Percentiles rank a stretch among this genome's conserved stretches.
phyloP scores from a whole-genome alignment of 2,797 vertebrate species.

The Brachyrhaphis roseni region DNA sequence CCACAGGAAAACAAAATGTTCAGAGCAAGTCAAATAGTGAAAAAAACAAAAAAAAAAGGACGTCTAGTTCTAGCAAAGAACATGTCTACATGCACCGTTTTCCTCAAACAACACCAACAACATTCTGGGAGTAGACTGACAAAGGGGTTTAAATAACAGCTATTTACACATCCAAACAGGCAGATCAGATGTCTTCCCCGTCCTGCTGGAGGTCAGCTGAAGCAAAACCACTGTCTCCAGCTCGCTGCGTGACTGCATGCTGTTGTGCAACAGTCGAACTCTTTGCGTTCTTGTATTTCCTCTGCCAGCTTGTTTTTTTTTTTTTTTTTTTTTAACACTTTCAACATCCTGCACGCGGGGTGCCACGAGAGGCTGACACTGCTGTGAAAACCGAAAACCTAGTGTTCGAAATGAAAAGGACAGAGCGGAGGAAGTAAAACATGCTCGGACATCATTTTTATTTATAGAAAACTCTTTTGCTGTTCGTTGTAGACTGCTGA shows the following conservation, averaged over 20 bases:
- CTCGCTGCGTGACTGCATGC: constrained; percentile 43
- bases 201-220: constrained; percentile 48
- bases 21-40: constrained; percentile 32
- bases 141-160: background rate
- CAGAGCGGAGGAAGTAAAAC: constrained; percentile 64
- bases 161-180: background rate
- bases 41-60: constrained; percentile 16
- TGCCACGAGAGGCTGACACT: constrained; percentile 61
- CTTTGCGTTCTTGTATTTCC: constrained; percentile 60
- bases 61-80: constrained; percentile 10
- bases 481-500: constrained; percentile 5
- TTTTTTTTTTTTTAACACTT: constrained; percentile 70
- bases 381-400: constrained; percentile 27
- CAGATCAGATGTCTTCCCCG: background rate
- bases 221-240: constrained; percentile 73
- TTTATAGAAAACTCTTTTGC: constrained; percentile 41
- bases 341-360: constrained; percentile 63
- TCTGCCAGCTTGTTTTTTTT: constrained; percentile 64
- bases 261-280: constrained; percentile 69
- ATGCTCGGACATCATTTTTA: constrained; percentile 58
- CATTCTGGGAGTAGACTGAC: background rate
- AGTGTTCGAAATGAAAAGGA: constrained; percentile 16
- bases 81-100: background rate
- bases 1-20: constrained; percentile 60
- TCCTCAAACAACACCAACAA: background rate